phyloP scores from a whole-genome alignment of 2,888 invertebrate species.

The Dicyrtomina minuta region DNA sequence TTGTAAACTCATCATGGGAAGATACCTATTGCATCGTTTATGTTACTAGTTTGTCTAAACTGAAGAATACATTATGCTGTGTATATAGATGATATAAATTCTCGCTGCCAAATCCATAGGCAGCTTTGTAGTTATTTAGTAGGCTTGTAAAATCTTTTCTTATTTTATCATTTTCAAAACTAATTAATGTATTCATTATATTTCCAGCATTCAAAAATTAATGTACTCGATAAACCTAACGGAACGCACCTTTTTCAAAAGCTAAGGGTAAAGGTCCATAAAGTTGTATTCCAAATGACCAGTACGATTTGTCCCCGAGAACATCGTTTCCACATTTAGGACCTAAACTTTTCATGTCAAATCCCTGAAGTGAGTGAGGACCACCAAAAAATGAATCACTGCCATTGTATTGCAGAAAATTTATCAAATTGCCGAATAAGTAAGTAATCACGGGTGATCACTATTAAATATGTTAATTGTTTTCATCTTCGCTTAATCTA shows the following conservation, averaged over 20 bases:
- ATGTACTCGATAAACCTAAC: conserved; percentile 83
- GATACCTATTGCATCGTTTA: too few species aligned
- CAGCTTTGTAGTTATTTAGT: conserved; percentile 61
- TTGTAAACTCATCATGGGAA: too few species aligned
- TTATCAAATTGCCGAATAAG: conserved; percentile 64
- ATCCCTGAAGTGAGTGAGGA: conserved; percentile 83
- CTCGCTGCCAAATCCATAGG: conserved; percentile 88
- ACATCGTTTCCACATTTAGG: conserved; percentile 77
- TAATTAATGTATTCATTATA: conserved; percentile 60
- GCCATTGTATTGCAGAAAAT: conserved; percentile 59
- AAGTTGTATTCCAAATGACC: conserved; percentile 82
- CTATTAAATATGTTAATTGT: too few species aligned
- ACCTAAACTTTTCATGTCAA: conserved; percentile 81
- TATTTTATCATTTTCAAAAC: conserved; percentile 46
- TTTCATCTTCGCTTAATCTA: too few species aligned
- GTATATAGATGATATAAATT: conserved; percentile 92
- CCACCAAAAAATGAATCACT: conserved; percentile 86
- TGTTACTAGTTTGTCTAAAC: conserved; percentile 67
- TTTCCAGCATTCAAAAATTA: conserved; percentile 87
- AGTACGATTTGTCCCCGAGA: conserved; percentile 75
- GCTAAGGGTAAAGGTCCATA: conserved; percentile 88
- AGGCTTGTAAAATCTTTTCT: conserved; percentile 55
- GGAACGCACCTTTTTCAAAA: conserved; percentile 74
- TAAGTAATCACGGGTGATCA: too few species aligned
- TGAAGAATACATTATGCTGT: conserved; percentile 68